Evolutionary conservation across 1,140 invertebrate species (phyloP).

Genomic region (Diabrotica virgifera): DNA sequence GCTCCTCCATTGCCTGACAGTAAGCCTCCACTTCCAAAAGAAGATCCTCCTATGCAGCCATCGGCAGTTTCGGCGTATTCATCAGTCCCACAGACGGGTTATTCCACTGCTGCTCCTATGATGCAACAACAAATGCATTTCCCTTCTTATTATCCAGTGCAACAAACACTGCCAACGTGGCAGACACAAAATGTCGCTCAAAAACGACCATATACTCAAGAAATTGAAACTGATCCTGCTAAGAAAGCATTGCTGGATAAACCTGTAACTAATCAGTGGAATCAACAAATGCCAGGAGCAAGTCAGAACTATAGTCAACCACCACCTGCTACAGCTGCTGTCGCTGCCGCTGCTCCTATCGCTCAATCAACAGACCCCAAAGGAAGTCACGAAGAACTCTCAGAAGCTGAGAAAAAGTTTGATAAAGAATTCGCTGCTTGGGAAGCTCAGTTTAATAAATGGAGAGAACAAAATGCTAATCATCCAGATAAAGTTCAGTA

Average conservation of each 20-base stretch:
- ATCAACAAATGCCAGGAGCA: slow-evolving; percentile 8
- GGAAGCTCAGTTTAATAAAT: slow-evolving; percentile 81
- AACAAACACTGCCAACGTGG: slow-evolving; percentile 5
- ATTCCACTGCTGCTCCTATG: slow-evolving; percentile 25
- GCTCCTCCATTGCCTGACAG: slow-evolving; percentile 51
- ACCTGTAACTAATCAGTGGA: slow-evolving; percentile 17
- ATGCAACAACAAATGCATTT: slow-evolving; percentile 11
- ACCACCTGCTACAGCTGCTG: slow-evolving; percentile 23
- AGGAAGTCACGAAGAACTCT: slow-evolving; percentile 39
- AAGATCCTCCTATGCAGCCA: slow-evolving; percentile 38
- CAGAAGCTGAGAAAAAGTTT: slow-evolving; percentile 74
- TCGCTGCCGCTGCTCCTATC: slow-evolving; percentile 18
- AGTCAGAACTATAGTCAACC: slow-evolving; percentile 19
- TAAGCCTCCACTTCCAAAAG: slow-evolving; percentile 53
- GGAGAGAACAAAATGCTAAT: slow-evolving; percentile 79
- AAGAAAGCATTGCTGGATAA: slow-evolving; percentile 28
- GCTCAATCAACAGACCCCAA: slow-evolving; percentile 19
- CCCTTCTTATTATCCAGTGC: slow-evolving; percentile 9
- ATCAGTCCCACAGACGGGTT: slow-evolving; percentile 19
- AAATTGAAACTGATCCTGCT: slow-evolving; percentile 15
- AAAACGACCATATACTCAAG: slow-evolving; percentile 23
- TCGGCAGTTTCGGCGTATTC: slow-evolving; percentile 15
- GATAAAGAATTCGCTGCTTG: slow-evolving; percentile 79
- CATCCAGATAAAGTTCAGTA: slow-evolving; percentile 83
- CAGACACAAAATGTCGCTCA: slow-evolving; percentile 9